Conservation (phyloP, 2,113 vertebrate species). For the Psilopogon haemacephalus region DNA sequence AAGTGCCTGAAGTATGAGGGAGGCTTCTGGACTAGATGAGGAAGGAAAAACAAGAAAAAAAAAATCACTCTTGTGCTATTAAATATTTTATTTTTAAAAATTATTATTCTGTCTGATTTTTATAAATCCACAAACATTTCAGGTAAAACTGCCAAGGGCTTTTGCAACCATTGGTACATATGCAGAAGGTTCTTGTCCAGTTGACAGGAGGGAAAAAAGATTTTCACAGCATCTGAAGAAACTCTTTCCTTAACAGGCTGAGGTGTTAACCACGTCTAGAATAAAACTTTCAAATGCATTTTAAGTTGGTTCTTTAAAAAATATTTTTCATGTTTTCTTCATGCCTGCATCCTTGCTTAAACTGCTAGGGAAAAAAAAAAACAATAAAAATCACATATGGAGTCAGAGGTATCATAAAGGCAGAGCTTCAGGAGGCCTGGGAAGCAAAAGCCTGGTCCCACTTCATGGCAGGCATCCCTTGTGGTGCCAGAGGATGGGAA, state of each 20-base stretch:
- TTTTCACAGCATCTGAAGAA: neutral
- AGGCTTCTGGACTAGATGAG: neutral
- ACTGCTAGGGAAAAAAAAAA: neutral
- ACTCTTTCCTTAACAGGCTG: neutral
- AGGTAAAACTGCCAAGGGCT: neutral
- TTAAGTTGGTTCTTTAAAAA: too few species aligned
- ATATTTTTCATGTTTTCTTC: neutral
- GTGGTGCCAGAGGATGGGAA: neutral
- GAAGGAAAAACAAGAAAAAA: neutral
- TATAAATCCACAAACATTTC: neutral
- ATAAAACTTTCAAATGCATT: neutral
- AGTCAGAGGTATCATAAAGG: neutral
- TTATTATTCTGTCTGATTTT: constrained; percentile 4
- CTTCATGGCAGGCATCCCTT: neutral
- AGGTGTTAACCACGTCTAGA: too few species aligned
- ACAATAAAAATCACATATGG: neutral
- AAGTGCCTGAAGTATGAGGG: neutral
- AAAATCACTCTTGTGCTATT: neutral
- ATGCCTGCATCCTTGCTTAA: neutral
- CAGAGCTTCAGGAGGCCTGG: neutral
- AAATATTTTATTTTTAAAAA: neutral
- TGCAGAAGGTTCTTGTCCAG: neutral
- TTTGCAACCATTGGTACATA: neutral
- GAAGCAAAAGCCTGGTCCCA: constrained; percentile 26
- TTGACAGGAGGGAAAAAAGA: neutral